These are phyloP conservation scores for Globia sparganii DNA, from an alignment of 2,888 invertebrate genomes.

Conservation along the genomic window DNA sequence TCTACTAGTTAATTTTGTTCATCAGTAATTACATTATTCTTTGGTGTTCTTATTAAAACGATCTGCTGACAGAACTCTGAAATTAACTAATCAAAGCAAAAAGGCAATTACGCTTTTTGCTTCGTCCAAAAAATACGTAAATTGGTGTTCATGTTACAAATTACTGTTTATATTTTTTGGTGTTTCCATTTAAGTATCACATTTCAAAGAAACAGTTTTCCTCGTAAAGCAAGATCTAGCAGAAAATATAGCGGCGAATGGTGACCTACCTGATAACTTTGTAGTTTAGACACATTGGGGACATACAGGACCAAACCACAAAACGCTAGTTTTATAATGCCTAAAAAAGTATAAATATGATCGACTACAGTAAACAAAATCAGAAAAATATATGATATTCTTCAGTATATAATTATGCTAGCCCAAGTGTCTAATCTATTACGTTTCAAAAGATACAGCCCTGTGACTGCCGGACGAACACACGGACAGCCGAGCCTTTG, in stretches of 20 bases:
- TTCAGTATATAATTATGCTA: no score
- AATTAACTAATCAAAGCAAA: slow-evolving; percentile 46
- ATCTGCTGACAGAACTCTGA: slow-evolving; percentile 26
- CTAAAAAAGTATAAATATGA: no score
- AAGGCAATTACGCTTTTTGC: slow-evolving; percentile 31
- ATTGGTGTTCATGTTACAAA: slow-evolving; percentile 41
- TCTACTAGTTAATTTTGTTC: not conserved
- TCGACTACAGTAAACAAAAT: no score
- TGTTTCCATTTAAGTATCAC: slow-evolving; percentile 32
- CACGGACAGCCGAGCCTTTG: no score
- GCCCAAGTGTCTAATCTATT: no score
- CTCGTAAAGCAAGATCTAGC: slow-evolving; percentile 6
- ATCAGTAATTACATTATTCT: slow-evolving; percentile 30
- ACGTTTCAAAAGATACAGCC: no score
- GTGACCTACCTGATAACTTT: slow-evolving; percentile 13
- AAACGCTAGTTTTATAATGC: no score
- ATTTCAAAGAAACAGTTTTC: slow-evolving; percentile 46
- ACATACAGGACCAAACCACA: no score
- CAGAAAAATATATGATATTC: no score
- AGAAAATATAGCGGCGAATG: slow-evolving; percentile 3
- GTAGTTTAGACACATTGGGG: not conserved
- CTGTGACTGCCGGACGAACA: no score
- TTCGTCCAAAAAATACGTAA: slow-evolving; percentile 22
- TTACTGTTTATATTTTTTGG: slow-evolving; percentile 27
- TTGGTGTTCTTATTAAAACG: slow-evolving; percentile 28